These are phyloP conservation scores for Trissonchulus latispiculum DNA, from an alignment of 2,888 invertebrate genomes.

Conservation along the genomic window DNA sequence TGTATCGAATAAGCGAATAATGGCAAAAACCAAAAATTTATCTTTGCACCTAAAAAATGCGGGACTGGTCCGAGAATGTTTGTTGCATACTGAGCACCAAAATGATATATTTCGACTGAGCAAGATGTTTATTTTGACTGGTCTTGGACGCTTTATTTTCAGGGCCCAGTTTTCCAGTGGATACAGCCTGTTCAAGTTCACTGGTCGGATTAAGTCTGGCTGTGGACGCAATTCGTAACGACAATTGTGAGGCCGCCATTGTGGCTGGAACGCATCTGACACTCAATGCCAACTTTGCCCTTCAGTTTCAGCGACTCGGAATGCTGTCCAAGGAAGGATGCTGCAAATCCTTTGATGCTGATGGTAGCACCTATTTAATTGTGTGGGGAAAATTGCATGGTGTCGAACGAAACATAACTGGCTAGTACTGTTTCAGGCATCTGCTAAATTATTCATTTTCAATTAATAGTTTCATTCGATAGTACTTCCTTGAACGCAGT, in stretches of 20 bases:
- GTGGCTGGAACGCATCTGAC: constrained; percentile 85
- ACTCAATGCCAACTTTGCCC: constrained; percentile 75
- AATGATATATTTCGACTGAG: too few species aligned
- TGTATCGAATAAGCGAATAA: too few species aligned
- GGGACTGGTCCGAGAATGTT: too few species aligned
- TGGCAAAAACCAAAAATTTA: too few species aligned
- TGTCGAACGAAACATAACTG: too few species aligned
- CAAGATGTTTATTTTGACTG: constrained; percentile 19
- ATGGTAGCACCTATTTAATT: constrained; percentile 54
- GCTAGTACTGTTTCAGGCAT: too few species aligned
- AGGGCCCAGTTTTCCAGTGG: constrained; percentile 84
- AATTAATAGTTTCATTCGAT: too few species aligned
- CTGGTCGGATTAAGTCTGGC: constrained; percentile 53
- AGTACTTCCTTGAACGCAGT: too few species aligned
- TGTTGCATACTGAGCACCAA: too few species aligned
- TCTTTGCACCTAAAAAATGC: too few species aligned
- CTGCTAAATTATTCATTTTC: too few species aligned
- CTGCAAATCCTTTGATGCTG: constrained; percentile 87
- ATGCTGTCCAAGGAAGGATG: constrained; percentile 83
- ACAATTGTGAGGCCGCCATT: constrained; percentile 88
- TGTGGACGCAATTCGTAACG: constrained; percentile 61
- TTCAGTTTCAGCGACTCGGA: constrained; percentile 82
- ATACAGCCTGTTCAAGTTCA: constrained; percentile 94
- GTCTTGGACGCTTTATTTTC: constrained; percentile 70
- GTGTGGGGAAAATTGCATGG: too few species aligned